Base-by-base conservation (phyloP, 2,888 invertebrate species). In the Myopa tessellatipennis region DNA sequence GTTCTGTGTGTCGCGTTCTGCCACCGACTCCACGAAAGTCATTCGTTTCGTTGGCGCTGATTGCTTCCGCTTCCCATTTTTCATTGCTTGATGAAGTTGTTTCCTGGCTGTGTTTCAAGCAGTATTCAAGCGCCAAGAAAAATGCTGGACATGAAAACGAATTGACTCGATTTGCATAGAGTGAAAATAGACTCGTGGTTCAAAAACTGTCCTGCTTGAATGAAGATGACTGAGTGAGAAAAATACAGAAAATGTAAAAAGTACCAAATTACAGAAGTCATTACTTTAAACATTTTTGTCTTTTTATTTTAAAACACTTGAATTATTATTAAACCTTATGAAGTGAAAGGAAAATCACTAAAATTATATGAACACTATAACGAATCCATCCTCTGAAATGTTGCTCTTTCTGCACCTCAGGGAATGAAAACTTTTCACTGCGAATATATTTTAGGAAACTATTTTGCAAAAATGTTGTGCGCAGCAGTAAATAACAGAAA, bases 401-500 rank as follows among this genome's bases (percentile, higher is more conserved):
- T 1, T 58, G 58, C 14, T 58, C 5, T 4, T 58, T n/a, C 14
- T n/a, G 18, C 18, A 58, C 12, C 58, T 8, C 14, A 12, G 16
- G 61, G 26, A 10, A 10, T 10, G n/a, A 8, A 7, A 18, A n/a
- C 12, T 26, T 61, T 18, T 26, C 45, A 45, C 26, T 61, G 18
- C 26, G n/a, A 8, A 61, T n/a, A 58, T 58, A 58, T 58, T 58
- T 58, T 58, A 58, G 3, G 16, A 58, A 58, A 58, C 58, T 58
- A 58, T 58, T 58, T 16, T n/a, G 58, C 58, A 58, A 58, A 58
- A 58, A 58, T 58, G 58, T 58, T 45, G 45, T 45, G 45, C 45
- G 58, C 58, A 58, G 58, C 58, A n/a, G 58, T 58, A 58, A 58
- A 58, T 58, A 58, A 58, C 16, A 58, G 58, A 58, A 58, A 16